Evolutionary conservation across 2,888 invertebrate species (phyloP).

Genomic region (Drosophila engyochracea): DNA sequence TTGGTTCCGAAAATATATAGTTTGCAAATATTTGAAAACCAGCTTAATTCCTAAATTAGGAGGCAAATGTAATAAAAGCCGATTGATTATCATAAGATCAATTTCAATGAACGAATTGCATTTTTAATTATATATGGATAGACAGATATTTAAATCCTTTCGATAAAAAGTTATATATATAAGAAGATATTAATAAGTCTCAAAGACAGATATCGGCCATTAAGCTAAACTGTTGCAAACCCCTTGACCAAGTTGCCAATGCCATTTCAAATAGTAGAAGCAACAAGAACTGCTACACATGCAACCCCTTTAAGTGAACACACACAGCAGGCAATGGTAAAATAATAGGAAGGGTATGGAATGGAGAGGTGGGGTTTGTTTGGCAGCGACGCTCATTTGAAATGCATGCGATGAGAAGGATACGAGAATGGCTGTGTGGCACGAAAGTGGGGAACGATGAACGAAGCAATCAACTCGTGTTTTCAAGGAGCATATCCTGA

Average conservation of each 20-base stretch:
- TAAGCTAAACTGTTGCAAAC: conserved; percentile 34
- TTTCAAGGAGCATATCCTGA: conserved; percentile 65
- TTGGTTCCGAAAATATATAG: not conserved
- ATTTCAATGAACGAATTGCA: not conserved
- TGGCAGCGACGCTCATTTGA: conserved; percentile 67
- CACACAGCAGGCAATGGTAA: conserved; percentile 35
- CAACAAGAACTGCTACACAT: conserved; percentile 24
- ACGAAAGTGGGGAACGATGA: conserved; percentile 33
- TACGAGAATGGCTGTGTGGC: conserved; percentile 27
- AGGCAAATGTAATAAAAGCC: not conserved
- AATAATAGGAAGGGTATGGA: conserved; percentile 15
- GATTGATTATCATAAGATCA: not conserved
- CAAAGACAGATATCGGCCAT: not conserved
- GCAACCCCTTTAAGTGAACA: conserved; percentile 54
- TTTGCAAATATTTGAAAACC: not conserved
- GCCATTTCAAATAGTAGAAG: conserved; percentile 26
- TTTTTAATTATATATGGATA: not conserved
- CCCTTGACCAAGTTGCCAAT: conserved; percentile 33
- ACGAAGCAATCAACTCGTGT: conserved; percentile 68
- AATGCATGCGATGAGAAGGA: conserved; percentile 65
- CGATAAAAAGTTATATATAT: no score
- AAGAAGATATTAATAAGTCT: not conserved
- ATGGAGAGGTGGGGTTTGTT: conserved; percentile 24
- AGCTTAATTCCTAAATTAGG: not conserved
- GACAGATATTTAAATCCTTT: not conserved